Percentiles rank a stretch among this genome's conserved stretches.
Conservation (phyloP, 1,140 invertebrate species). For the Aricia agestis region DNA sequence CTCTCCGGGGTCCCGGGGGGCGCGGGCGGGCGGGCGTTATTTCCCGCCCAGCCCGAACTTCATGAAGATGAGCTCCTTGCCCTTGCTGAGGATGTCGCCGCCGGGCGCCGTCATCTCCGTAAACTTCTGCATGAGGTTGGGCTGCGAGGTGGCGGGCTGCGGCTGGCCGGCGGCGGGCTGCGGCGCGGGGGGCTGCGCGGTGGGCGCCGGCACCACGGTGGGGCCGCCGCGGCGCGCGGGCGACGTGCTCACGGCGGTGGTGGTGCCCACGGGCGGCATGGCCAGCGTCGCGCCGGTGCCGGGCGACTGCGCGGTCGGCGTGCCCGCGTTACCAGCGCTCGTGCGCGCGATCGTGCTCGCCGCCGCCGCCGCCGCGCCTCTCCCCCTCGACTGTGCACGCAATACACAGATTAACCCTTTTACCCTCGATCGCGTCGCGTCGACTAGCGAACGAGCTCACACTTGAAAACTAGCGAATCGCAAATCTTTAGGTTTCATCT, state of each 20-base stretch:
- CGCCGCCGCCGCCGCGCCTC: constrained; percentile 61
- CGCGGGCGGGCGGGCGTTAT: constrained; percentile 77
- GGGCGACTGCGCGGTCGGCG: constrained; percentile 61
- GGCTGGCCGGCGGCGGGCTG: constrained; percentile 23
- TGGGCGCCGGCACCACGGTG: constrained; percentile 75
- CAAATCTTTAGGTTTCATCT: neutral
- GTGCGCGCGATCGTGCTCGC: constrained; percentile 69
- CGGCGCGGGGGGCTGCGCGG: constrained; percentile 54
- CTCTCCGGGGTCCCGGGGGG: constrained; percentile 35
- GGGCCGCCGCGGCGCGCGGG: constrained; percentile 75
- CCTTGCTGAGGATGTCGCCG: constrained; percentile 90
- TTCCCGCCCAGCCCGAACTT: constrained; percentile 90
- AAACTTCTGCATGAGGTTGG: constrained; percentile 89
- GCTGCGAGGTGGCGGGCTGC: constrained; percentile 71
- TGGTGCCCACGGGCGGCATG: constrained; percentile 38
- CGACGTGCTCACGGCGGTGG: constrained; percentile 42
- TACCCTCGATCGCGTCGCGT: neutral
- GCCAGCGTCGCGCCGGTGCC: constrained; percentile 55
- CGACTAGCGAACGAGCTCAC: neutral
- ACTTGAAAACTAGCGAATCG: neutral
- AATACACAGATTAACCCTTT: neutral
- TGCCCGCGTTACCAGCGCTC: constrained; percentile 67
- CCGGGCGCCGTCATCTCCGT: constrained; percentile 88
- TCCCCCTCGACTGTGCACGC: constrained; percentile 61
- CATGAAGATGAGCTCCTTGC: constrained; percentile 93